Percentiles rank a stretch among this genome's conserved stretches.
phyloP scores from a whole-genome alignment of 2,113 vertebrate species.

The Atherinomorus stipes region DNA sequence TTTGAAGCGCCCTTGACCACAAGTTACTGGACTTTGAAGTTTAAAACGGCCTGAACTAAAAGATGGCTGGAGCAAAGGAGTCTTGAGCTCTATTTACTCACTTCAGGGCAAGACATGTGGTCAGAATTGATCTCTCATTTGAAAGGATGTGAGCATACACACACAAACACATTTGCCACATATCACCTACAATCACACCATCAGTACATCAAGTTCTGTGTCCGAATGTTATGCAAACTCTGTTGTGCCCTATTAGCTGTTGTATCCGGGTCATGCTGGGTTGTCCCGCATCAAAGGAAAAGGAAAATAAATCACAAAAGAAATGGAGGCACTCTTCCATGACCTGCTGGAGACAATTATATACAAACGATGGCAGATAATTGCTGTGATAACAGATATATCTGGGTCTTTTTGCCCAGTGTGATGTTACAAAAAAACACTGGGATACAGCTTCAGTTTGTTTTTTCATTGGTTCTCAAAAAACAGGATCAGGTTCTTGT shows the following conservation, averaged over 20 bases:
- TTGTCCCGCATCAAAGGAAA: slow-evolving; percentile 63
- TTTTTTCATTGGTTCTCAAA: not conserved
- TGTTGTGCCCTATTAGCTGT: slow-evolving; percentile 66
- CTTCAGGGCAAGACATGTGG: slow-evolving; percentile 28
- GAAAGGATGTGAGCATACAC: slow-evolving; percentile 21
- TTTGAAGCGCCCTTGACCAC: not conserved
- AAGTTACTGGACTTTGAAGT: too few relatives aligned
- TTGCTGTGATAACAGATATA: slow-evolving; percentile 55
- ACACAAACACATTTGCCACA: slow-evolving; percentile 1
- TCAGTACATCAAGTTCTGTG: slow-evolving; percentile 55
- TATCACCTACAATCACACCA: slow-evolving; percentile 21
- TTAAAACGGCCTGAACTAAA: not conserved
- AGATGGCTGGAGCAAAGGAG: not conserved
- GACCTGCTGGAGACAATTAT: slow-evolving; percentile 64
- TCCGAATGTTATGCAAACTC: slow-evolving; percentile 67
- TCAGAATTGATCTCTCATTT: slow-evolving; percentile 56
- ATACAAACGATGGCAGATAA: slow-evolving; percentile 66
- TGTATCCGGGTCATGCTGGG: slow-evolving; percentile 59
- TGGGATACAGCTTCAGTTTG: slow-evolving; percentile 7
- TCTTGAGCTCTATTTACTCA: not conserved
- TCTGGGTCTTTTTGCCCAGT: slow-evolving; percentile 24
- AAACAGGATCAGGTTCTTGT: slow-evolving; percentile 7
- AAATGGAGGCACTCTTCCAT: slow-evolving; percentile 63
- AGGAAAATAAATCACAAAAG: slow-evolving; percentile 60
- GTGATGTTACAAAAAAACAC: slow-evolving; percentile 10